Evolutionary conservation across 1,140 invertebrate genomes (phyloP), one percentile per base, ranked within the genome.

Genomic region (Drosophila sechellia): DNA sequence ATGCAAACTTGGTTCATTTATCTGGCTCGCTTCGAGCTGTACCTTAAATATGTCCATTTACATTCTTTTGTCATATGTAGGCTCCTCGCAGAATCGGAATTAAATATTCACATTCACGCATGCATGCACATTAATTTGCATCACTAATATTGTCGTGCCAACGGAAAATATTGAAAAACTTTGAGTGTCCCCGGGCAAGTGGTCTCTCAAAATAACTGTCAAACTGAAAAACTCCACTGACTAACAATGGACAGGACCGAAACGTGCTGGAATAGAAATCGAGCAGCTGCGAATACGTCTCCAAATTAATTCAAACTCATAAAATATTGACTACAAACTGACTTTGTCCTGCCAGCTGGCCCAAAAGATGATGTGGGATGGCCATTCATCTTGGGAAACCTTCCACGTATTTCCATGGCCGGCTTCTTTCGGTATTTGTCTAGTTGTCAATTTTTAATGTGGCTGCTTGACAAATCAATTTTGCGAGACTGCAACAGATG

Each of bases 261-360:
- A 68, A 66, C 60, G 72, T 60, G 55, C 54, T 39, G 17, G 46
- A 55, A 46, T 37, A 72, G 46, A 35, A 37, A 54, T 65, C 57
- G 55, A 64, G 40, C 81, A 85, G 81, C 81, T 86, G 81, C 84
- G 48, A 57, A 79, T 75, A 79, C 83, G 76, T 83, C 79, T 80
- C 74, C 68, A 83, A 89, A 89, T 89, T 89, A 89, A 89, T 89
- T 89, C 85, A 78, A 77, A 80, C 84, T 89, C 77, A 85, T 89
- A 80, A 89, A 89, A 89, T 89, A 89, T 89, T 89, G 81, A 89
- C 73, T 70, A 77, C 75, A 78, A 81, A 79, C 54, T 60, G 63
- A 27, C 52, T 39, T 39, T 57, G 54, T 46, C 39, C 49, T 39
- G 50, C 65, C 52, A 69, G 65, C 43, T 74, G 69, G 34, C 27